phyloP scores from a whole-genome alignment of 2,113 vertebrate genomes.

The Dipodomys merriami region DNA sequence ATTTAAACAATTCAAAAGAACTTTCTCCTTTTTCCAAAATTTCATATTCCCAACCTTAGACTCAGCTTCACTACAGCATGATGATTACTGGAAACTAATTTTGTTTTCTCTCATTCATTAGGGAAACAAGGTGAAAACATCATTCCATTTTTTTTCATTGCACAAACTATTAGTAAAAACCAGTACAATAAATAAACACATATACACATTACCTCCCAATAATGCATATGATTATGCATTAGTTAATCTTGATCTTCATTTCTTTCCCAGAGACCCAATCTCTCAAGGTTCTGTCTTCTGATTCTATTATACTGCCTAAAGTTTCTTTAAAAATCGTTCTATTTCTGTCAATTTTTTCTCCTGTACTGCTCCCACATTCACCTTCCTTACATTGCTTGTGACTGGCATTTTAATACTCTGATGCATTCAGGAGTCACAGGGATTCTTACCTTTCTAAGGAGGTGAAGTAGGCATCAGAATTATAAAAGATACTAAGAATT shows the following conservation, averaged over 20 bases:
- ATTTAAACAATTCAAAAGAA: not conserved
- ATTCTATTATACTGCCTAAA: constrained; percentile 35
- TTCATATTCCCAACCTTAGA: not conserved
- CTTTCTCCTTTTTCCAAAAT: not conserved
- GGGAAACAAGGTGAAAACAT: not conserved
- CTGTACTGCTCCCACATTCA: constrained; percentile 5
- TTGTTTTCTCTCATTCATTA: not conserved
- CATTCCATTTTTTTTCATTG: not conserved
- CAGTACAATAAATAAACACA: not conserved
- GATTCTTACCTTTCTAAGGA: not conserved
- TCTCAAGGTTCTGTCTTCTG: constrained; percentile 37
- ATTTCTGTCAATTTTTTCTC: not conserved
- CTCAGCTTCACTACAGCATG: not conserved
- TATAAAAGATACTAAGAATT: constrained; percentile 9
- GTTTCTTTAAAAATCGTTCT: not conserved
- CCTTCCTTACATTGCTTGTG: constrained; percentile 32
- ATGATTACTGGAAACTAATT: constrained; percentile 2
- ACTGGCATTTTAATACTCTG: constrained; percentile 38
- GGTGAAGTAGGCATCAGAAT: not conserved
- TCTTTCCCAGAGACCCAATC: constrained; percentile 16
- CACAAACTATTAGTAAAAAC: constrained; percentile 33
- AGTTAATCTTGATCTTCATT: constrained; percentile 25
- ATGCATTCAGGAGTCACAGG: not conserved
- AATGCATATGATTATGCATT: not conserved
- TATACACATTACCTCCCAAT: not conserved